Percentiles rank a stretch among this genome's conserved stretches.
Evolutionary conservation across 2,113 vertebrate genomes (phyloP).

Genomic region (Stigmatopora argus): DNA sequence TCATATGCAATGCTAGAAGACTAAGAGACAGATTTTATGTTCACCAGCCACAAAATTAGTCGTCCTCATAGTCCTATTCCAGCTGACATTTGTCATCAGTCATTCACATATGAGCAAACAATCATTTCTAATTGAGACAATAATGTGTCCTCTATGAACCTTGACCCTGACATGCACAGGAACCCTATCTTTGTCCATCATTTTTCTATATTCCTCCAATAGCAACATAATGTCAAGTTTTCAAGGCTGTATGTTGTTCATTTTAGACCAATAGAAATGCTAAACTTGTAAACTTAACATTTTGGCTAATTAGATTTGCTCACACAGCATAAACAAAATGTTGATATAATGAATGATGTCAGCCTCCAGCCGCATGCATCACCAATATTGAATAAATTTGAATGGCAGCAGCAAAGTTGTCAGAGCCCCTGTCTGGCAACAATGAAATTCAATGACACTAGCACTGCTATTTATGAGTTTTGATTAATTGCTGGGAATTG

Average conservation of each 20-base stretch:
- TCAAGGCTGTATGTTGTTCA: not conserved
- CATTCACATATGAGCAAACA: too few species aligned
- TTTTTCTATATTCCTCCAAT: not conserved
- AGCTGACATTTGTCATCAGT: too few species aligned
- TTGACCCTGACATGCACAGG: not conserved
- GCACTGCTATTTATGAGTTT: slow-evolving; percentile 49
- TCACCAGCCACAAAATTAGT: not conserved
- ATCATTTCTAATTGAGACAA: too few species aligned
- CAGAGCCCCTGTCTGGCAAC: slow-evolving; percentile 42
- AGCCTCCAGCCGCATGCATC: slow-evolving; percentile 20
- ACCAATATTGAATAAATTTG: slow-evolving; percentile 49
- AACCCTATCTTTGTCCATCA: not conserved
- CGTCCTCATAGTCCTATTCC: too few species aligned
- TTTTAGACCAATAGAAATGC: slow-evolving; percentile 11
- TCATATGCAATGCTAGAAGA: not conserved
- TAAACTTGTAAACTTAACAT: slow-evolving; percentile 26
- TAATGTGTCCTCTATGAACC: too few species aligned
- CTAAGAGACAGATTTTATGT: not conserved
- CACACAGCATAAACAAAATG: slow-evolving; percentile 39
- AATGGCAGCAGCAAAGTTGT: slow-evolving; percentile 38
- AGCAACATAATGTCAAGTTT: not conserved
- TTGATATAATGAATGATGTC: slow-evolving; percentile 39
- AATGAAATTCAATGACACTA: slow-evolving; percentile 50
- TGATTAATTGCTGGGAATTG: slow-evolving; percentile 56
- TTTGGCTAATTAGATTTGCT: slow-evolving; percentile 46